Percentiles rank a stretch among this genome's conserved stretches.
phyloP scores from a whole-genome alignment of 1,140 invertebrate genomes.

The Aporrectodea caliginosa region DNA sequence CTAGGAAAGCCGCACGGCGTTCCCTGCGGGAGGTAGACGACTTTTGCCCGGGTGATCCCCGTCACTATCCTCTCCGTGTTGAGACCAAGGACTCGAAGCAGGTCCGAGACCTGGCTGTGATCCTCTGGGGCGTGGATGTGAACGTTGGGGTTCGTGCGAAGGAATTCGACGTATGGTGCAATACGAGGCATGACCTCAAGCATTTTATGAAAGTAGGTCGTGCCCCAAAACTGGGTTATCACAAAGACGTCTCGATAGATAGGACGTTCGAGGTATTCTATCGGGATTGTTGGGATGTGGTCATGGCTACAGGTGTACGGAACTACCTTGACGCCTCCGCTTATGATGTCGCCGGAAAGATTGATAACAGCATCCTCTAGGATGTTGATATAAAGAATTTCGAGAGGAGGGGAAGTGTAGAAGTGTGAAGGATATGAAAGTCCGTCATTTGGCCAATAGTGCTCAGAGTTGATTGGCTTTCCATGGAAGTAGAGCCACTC shows the following conservation, averaged over 20 bases:
- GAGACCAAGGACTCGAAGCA: conserved; percentile 17
- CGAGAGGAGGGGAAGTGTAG: conserved; percentile 14
- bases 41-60: conserved; percentile 10
- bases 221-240: conserved; percentile 31
- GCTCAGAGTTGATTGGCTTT: conserved; percentile 30
- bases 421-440: conserved; percentile 27
- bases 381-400: conserved; percentile 24
- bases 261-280: conserved; percentile 7
- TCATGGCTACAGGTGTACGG: conserved; percentile 32
- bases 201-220: conserved; percentile 27
- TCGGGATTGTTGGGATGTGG: conserved; percentile 21
- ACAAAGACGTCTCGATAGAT: conserved; percentile 31
- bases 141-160: conserved; percentile 14
- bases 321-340: conserved; percentile 24
- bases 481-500: conserved; percentile 30
- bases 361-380: conserved; percentile 27
- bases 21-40: conserved; percentile 10
- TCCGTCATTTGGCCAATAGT: conserved; percentile 34
- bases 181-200: conserved; percentile 30
- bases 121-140: conserved; percentile 26
- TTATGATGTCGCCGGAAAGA: conserved; percentile 26
- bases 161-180: conserved; percentile 29
- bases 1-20: conserved; percentile 23
- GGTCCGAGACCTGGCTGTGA: not conserved
- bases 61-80: conserved; percentile 6